Evolutionary conservation across 2,888 invertebrate species (phyloP).

Genomic region (Tiliacea aurago): DNA sequence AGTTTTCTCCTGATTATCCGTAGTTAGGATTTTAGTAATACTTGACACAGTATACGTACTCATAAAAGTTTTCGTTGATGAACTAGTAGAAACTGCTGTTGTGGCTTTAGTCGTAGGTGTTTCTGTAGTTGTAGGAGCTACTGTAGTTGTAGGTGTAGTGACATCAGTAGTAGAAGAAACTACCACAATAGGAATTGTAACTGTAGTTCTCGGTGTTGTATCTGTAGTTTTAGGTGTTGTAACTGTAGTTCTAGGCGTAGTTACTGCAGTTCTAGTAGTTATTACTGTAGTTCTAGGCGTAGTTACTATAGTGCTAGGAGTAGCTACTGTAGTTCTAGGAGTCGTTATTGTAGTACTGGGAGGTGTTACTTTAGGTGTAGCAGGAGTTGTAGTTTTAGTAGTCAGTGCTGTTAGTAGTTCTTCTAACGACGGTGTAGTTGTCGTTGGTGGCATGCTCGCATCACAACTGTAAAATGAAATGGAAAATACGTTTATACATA

Average conservation of each 20-base stretch:
- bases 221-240: neutral
- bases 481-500: slow-evolving; percentile 21
- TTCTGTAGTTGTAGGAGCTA: slow-evolving; percentile 26
- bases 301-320: slow-evolving; percentile 17
- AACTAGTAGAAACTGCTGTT: slow-evolving; percentile 13
- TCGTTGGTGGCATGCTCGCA: slow-evolving; percentile 79
- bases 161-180: slow-evolving; percentile 43
- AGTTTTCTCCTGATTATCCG: slow-evolving; percentile 20
- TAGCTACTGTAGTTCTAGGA: slow-evolving; percentile 16
- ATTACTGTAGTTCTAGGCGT: slow-evolving; percentile 15
- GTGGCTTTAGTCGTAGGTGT: slow-evolving; percentile 7
- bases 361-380: slow-evolving; percentile 64
- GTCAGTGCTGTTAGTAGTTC: slow-evolving; percentile 83
- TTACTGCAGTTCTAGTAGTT: slow-evolving; percentile 7
- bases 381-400: slow-evolving; percentile 70
- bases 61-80: slow-evolving; percentile 17
- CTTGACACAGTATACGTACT: slow-evolving; percentile 18
- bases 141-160: slow-evolving; percentile 56
- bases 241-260: slow-evolving; percentile 1
- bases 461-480: slow-evolving; percentile 83
- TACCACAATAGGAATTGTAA: slow-evolving; percentile 32
- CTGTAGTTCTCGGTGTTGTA: neutral
- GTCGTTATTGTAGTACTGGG: slow-evolving; percentile 27
- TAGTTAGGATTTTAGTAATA: slow-evolving; percentile 17
- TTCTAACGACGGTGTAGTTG: slow-evolving; percentile 77